phyloP scores from a whole-genome alignment of 2,113 vertebrate genomes.

The Telmatochromis sp. region DNA sequence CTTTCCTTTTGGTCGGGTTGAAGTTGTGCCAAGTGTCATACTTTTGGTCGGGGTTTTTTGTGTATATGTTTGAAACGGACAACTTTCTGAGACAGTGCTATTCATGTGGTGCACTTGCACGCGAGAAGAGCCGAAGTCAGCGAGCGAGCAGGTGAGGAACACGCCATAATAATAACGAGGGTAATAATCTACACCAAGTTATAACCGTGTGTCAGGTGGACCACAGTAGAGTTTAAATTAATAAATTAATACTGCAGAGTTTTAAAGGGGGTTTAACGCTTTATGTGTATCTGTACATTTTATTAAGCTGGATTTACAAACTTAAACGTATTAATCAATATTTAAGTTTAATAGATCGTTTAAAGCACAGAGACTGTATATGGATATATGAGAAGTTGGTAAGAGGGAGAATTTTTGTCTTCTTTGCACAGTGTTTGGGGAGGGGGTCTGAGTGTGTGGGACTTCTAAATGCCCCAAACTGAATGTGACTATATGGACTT shows the following conservation, averaged over 20 bases:
- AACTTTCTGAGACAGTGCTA: not conserved
- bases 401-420: not conserved
- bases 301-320: not conserved
- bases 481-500: not conserved
- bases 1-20: not conserved
- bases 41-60: not conserved
- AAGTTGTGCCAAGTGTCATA: not conserved
- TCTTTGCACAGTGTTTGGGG: not conserved
- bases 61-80: not conserved
- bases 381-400: not conserved
- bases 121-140: not conserved
- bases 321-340: not conserved
- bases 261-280: not conserved
- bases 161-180: not conserved
- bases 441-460: not conserved
- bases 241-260: not conserved
- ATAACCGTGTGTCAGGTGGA: not conserved
- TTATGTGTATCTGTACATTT: not conserved
- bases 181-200: not conserved
- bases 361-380: not conserved
- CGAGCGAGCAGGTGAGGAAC: slow-evolving; percentile 41
- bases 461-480: not conserved
- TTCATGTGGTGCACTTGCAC: not conserved
- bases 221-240: not conserved
- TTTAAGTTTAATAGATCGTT: not conserved